A percentile compares a stretch with the other conserved stretches of the same genome.
phyloP scores from a whole-genome alignment of 2,888 invertebrate species.

The Cosmorhoe ocellata region DNA sequence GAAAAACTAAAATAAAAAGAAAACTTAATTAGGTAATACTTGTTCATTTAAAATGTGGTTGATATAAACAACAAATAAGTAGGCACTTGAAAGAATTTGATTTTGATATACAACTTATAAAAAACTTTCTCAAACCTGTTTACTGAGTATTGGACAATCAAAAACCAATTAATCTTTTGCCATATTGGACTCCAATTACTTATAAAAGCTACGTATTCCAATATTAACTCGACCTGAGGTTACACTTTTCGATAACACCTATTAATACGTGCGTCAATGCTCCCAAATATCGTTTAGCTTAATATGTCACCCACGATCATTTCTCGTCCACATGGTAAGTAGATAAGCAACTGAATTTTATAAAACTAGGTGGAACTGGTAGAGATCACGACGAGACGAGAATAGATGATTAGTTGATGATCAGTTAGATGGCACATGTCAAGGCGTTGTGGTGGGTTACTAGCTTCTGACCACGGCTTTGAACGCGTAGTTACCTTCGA shows the following conservation, averaged over 20 bases:
- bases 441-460: no score
- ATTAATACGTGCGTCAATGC: constrained; percentile 49
- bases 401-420: constrained; percentile 1
- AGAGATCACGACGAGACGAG: constrained; percentile 4
- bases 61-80: no score
- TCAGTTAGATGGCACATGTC: no score
- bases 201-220: constrained; percentile 2
- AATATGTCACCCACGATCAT: constrained; percentile 29
- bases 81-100: no score
- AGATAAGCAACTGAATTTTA: constrained; percentile 5
- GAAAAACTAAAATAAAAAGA: no score
- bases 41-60: no score
- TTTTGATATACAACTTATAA: no score
- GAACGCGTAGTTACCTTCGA: no score
- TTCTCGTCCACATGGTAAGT: constrained; percentile 14
- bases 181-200: constrained; percentile 4
- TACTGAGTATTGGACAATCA: not conserved
- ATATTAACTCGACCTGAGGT: constrained; percentile 16
- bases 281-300: constrained; percentile 37
- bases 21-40: no score
- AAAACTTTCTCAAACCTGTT: not conserved
- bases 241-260: constrained; percentile 16
- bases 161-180: not conserved
- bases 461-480: no score
- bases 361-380: constrained; percentile 10